These are phyloP conservation scores for Parelbella ahira DNA, from an alignment of 2,888 invertebrate species.

Conservation along the genomic window DNA sequence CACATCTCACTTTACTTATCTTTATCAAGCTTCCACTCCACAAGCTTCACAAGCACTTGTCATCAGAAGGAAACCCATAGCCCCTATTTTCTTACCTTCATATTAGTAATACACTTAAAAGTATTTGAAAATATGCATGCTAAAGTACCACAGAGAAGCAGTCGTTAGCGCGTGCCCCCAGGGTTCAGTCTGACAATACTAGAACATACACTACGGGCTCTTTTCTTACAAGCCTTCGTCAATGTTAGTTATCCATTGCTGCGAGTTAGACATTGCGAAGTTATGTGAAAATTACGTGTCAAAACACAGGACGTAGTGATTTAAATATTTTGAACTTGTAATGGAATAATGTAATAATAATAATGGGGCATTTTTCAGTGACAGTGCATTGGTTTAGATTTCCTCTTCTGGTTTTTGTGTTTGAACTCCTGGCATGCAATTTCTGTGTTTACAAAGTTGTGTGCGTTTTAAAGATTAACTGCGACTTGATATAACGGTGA, in stretches of 20 bases:
- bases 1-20: too few relatives aligned
- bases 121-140: constrained; percentile 38
- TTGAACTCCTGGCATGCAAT: too few relatives aligned
- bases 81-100: constrained; percentile 18
- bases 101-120: constrained; percentile 28
- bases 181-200: constrained; percentile 36
- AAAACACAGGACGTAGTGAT: too few relatives aligned
- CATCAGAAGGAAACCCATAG: constrained; percentile 17
- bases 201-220: constrained; percentile 8
- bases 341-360: too few relatives aligned
- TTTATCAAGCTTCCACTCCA: too few relatives aligned
- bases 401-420: too few relatives aligned
- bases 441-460: too few relatives aligned
- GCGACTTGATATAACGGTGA: too few relatives aligned
- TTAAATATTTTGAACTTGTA: neutral
- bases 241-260: constrained; percentile 6
- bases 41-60: neutral
- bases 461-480: too few relatives aligned
- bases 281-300: neutral
- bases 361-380: too few relatives aligned
- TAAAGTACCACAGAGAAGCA: constrained; percentile 36
- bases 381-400: too few relatives aligned
- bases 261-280: neutral
- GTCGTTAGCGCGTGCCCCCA: constrained; percentile 49
- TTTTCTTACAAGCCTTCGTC: neutral